Conservation (phyloP, 2,113 vertebrate species). For the Lontra canadensis region DNA sequence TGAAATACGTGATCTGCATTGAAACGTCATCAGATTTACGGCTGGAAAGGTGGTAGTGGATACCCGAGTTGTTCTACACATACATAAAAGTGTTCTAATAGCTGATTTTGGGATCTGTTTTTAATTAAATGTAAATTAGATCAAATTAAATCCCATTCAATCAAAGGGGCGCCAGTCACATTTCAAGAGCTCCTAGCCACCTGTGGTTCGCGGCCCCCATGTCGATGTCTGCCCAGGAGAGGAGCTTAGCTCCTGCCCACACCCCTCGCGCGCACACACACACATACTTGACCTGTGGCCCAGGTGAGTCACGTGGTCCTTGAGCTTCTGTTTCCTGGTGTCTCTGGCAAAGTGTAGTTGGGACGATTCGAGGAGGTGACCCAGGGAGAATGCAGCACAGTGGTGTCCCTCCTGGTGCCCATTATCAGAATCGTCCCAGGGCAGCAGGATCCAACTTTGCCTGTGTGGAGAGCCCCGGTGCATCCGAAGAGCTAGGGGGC, state of each 20-base stretch:
- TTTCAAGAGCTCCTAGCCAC: neutral
- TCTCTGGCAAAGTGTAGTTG: neutral
- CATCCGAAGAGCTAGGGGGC: fast-evolving
- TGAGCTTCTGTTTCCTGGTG: neutral
- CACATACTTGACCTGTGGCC: neutral
- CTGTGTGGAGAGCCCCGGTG: no score
- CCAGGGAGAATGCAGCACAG: fast-evolving
- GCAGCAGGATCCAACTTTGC: neutral
- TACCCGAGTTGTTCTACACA: neutral
- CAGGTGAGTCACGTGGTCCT: neutral
- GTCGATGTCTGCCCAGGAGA: neutral
- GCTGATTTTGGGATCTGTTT: slow-evolving; percentile 14
- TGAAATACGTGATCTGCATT: slow-evolving; percentile 26
- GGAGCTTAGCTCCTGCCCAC: neutral
- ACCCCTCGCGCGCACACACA: no score
- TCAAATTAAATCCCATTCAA: slow-evolving; percentile 43
- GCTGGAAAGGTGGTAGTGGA: neutral
- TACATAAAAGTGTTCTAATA: neutral
- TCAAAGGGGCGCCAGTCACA: neutral
- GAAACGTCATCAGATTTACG: slow-evolving; percentile 1
- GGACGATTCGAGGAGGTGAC: neutral
- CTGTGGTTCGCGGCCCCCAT: fast-evolving
- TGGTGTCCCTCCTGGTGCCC: fast-evolving
- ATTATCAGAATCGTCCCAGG: neutral
- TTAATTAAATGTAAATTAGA: slow-evolving; percentile 64